Conservation (phyloP, 2,797 vertebrate genomes). For the Typhlichthys subterraneus region DNA sequence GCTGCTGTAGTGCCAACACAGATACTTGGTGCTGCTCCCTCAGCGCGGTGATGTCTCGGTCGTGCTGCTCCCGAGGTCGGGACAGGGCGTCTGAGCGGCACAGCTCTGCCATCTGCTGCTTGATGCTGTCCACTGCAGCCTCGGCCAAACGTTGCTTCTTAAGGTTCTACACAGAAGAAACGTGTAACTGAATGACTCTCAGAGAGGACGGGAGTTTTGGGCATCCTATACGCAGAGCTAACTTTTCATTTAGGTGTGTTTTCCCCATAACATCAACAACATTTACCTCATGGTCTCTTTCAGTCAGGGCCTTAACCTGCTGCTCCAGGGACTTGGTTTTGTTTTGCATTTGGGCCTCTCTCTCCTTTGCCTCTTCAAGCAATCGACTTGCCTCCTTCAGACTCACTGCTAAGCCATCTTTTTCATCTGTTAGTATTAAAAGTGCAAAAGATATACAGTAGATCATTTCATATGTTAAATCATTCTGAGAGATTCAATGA, state of each 20-base stretch:
- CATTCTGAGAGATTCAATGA: too few species aligned
- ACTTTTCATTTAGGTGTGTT: not conserved
- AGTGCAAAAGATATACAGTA: not conserved
- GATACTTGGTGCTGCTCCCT: constrained; percentile 88
- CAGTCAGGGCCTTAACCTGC: constrained; percentile 82
- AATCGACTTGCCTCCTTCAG: constrained; percentile 86
- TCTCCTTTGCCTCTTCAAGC: constrained; percentile 84
- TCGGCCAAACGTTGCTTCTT: constrained; percentile 87
- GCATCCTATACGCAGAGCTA: not conserved
- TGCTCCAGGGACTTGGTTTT: constrained; percentile 84
- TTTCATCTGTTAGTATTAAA: constrained; percentile 82
- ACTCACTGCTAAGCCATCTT: constrained; percentile 85
- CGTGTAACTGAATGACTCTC: not conserved
- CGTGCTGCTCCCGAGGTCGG: constrained; percentile 86
- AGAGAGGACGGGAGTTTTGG: not conserved
- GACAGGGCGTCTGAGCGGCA: constrained; percentile 88
- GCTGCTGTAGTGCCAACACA: constrained; percentile 80
- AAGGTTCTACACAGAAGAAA: constrained; percentile 70
- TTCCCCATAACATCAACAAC: not conserved
- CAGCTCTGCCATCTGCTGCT: constrained; percentile 91
- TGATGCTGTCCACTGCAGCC: constrained; percentile 88
- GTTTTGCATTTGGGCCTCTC: constrained; percentile 84
- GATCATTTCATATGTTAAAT: too few species aligned
- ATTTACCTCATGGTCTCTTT: constrained; percentile 87
- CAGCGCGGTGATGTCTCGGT: constrained; percentile 76